Base-by-base conservation (phyloP, 2,888 invertebrate genomes). In the Amphipyra berbera region DNA sequence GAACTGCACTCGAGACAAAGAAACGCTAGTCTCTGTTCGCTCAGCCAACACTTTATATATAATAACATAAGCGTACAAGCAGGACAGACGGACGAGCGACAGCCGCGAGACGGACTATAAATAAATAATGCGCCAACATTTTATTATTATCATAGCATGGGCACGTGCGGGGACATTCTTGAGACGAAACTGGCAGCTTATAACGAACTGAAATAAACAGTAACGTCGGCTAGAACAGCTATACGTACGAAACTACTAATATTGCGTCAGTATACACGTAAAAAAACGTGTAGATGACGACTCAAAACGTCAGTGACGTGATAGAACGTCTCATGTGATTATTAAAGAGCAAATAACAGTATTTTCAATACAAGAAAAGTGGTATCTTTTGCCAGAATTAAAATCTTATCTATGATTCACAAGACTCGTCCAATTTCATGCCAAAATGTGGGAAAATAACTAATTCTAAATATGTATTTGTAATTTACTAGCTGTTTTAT, bases 61-160 rank as follows among this genome's bases (percentile, higher is more conserved):
- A 89, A 87, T 86, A 88, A 87, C 85, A 88, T 79, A 82, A 78
- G 77, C 81, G 73, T 78, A 82, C 82, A 82, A 79, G 88, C 85
- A 87, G 86, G 89, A 91, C 92, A 89, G 92, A 93, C 93, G 89
- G 90, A 92, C 93, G 92, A 90, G 88, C 94, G 94, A 94, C 94
- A 94, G 94, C 93, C 93, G 94, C 93, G 89, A 91, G 91, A 90
- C 90, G 86, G 84, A 88, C 94, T 94, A 95, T 95, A 94, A 94
- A 95, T 94, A 94, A 94, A 93, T 94, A 93, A 94, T 94, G 93
- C 94, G 93, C 93, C 92, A 94, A 92, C 93, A 94, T 94, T 93
- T 94, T 94, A 94, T 94, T 94, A 94, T 95, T 93, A 94, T 95
- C 93, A 93, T 92, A 89, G 90, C 86, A 86, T 84, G 89, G 88